Percentiles rank a stretch among this genome's conserved stretches.
Conservation (phyloP, 35 echinoderm and acorn worm genomes). For the Heliocidaris erythrogramma region DNA sequence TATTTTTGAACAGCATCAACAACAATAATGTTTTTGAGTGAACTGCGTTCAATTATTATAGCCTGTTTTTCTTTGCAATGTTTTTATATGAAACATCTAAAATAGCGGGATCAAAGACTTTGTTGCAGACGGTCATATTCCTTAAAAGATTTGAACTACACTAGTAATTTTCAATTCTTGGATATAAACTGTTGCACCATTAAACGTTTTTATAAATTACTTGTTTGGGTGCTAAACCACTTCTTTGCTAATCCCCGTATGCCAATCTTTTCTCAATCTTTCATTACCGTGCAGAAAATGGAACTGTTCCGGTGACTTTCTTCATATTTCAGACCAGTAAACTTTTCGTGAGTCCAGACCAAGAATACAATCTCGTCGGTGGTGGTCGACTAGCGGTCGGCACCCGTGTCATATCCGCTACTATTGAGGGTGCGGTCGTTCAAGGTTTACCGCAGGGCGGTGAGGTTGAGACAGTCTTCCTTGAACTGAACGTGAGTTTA, state of each 20-base stretch:
- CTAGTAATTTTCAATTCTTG: not conserved
- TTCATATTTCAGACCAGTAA: slow-evolving; percentile 33
- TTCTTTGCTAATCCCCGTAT: not conserved
- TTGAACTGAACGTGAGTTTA: slow-evolving; percentile 33
- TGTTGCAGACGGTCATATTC: too few relatives aligned
- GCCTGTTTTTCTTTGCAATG: too few relatives aligned
- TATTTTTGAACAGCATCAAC: not conserved
- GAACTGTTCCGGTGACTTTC: slow-evolving; percentile 17
- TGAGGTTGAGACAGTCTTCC: slow-evolving; percentile 25
- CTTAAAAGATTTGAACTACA: too few relatives aligned
- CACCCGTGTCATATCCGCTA: slow-evolving; percentile 19
- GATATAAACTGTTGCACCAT: not conserved
- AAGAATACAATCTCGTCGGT: not conserved
- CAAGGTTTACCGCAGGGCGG: not conserved
- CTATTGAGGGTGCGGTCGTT: slow-evolving; percentile 19
- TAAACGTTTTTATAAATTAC: not conserved
- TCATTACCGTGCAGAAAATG: not conserved
- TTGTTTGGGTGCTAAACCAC: not conserved
- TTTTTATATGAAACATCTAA: too few relatives aligned
- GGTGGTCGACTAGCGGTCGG: slow-evolving; percentile 12
- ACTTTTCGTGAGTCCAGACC: slow-evolving; percentile 3
- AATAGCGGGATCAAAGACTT: too few relatives aligned
- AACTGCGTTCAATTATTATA: too few relatives aligned
- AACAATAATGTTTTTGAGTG: not conserved
- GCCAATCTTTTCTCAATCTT: not conserved